These are phyloP conservation scores for Bemisia tabaci DNA, from an alignment of 1,140 invertebrate species.

Conservation along the genomic window DNA sequence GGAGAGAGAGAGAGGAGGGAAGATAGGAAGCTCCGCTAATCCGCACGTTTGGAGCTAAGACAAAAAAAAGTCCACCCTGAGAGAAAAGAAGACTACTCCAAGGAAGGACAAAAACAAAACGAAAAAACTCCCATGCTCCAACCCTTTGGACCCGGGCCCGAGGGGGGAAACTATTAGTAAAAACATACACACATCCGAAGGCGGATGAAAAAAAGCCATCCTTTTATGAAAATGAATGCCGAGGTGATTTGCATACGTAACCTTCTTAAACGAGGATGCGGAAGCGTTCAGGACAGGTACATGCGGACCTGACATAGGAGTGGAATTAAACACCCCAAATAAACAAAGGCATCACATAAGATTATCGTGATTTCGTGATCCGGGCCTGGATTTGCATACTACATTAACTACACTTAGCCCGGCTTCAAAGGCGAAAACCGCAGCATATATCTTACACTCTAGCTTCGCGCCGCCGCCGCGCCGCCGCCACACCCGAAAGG, in stretches of 20 bases:
- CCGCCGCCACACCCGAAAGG: background rate
- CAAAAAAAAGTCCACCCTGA: background rate
- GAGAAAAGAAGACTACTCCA: background rate
- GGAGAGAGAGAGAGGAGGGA: background rate
- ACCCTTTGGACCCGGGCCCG: too few relatives aligned
- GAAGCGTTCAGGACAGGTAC: background rate
- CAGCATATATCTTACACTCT: background rate
- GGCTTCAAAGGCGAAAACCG: background rate
- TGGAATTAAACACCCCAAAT: background rate
- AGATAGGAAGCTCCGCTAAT: background rate
- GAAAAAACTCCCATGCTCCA: background rate
- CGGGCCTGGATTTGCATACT: background rate
- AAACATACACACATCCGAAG: background rate
- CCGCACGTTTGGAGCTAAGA: background rate
- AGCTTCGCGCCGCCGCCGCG: background rate
- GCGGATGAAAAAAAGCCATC: background rate
- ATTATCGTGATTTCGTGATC: background rate
- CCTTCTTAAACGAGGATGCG: background rate
- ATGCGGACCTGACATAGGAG: background rate
- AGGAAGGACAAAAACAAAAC: background rate
- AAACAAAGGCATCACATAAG: background rate
- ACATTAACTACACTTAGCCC: background rate
- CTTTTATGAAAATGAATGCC: background rate
- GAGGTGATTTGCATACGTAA: background rate
- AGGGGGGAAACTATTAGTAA: background rate